A percentile compares a stretch with the other conserved stretches of the same genome.
Evolutionary conservation across 2,113 vertebrate species (phyloP).

Genomic region (Pseudopodoces humilis): DNA sequence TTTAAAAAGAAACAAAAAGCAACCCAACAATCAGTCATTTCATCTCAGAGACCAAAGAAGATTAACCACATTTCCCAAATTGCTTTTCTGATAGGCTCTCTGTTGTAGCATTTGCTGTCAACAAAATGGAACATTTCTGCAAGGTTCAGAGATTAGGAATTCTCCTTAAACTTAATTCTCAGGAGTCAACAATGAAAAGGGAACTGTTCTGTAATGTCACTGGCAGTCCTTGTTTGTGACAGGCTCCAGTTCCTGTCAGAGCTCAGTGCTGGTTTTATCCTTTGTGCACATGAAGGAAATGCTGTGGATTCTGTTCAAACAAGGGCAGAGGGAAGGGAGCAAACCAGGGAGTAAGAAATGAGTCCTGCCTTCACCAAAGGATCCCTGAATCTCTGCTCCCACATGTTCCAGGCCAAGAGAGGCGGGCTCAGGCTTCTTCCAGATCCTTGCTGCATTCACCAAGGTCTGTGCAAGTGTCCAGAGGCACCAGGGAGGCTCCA

Average conservation of each 20-base stretch:
- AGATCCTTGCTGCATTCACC: background rate
- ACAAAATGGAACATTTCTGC: background rate
- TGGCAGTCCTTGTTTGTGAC: background rate
- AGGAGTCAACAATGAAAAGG: background rate
- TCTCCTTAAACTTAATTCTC: background rate
- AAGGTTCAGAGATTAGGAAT: background rate
- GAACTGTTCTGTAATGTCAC: background rate
- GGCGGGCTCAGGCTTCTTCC: background rate
- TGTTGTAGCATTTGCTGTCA: background rate
- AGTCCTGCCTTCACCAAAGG: background rate
- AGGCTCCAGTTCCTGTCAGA: background rate
- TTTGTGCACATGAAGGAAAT: background rate
- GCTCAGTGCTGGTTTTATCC: background rate
- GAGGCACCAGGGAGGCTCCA: background rate
- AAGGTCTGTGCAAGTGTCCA: background rate
- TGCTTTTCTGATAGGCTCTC: background rate
- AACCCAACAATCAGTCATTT: constrained; percentile 12
- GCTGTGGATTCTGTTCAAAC: background rate
- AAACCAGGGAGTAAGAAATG: background rate
- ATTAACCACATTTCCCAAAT: background rate
- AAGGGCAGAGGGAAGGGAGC: background rate
- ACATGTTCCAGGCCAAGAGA: background rate
- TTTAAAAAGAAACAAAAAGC: constrained; percentile 34
- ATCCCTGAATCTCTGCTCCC: background rate
- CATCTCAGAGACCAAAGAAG: constrained; percentile 36